Evolutionary conservation across 2,888 invertebrate species (phyloP), one percentile per base, ranked within the genome.

Genomic region (Mechanitis mazaeus): DNA sequence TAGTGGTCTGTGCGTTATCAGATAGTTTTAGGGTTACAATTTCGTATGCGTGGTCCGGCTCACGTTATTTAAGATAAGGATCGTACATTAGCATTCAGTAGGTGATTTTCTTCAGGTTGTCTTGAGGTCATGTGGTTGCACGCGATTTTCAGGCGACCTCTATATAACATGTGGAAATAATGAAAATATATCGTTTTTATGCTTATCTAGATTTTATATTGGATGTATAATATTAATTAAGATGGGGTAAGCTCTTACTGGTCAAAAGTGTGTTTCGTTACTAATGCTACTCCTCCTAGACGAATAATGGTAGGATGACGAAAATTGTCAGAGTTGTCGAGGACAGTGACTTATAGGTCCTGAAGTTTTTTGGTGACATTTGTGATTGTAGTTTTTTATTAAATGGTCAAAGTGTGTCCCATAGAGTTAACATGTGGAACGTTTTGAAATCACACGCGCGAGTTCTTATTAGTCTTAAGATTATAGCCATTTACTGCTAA

Each of bases 21-120:
- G 87, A 85, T 87, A 84, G 81, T 76, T 83, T 80, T 84, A 85
- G 87, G 86, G 87, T 87, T 86, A 86, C 83, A 81, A 84, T 86
- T 82, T 76, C 76, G 75, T 85, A 85, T 83, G 87, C 88, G 85
- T 87, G 87, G 87, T 82, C 80, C 76, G 80, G 78, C 80, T 81
- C 83, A 87, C 87, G 86, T 84, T 83, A 78, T 76, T 65, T 56
- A 61, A 69, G 87, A 88, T 87, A 76, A 80, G n/a, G 68, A 88
- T 87, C 87, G 68, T 71, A 74, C 82, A 87, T 87, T 88, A 86
- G 84, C 87, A 88, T 87, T 83, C 81, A 81, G 81, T 77, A 73
- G 68, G 67, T 69, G 65, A 66, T 67, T 68, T 64, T 61, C 71
- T 73, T 75, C 75, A 74, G 75, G 73, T 69, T 70, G 84, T 87